Base-by-base conservation (phyloP, 1,140 invertebrate species). In the Drosophila pallidifrons region DNA sequence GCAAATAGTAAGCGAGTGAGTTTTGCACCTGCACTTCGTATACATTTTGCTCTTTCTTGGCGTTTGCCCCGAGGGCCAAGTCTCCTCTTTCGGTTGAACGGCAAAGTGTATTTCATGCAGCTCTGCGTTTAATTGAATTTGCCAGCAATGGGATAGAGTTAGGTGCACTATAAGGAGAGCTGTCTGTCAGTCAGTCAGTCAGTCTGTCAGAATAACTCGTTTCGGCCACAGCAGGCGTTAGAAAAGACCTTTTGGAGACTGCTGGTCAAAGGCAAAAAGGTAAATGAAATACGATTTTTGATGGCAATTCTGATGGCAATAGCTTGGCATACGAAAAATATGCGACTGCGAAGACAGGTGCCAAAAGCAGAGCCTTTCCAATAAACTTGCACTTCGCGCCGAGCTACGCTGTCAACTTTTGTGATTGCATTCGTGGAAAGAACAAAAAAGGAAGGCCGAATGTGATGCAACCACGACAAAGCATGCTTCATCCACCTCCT, bases 71-170 rank as follows among this genome's bases (percentile, higher is more conserved):
- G 20, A 25, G 28, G 30, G 32, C 57, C 41, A 74, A 47, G 43
- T 68, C 47, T 25, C 20, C 20, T 25, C 20, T 54, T 16, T 61
- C 55, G 65, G 30, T 69, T 47, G 13, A 32, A 35, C 15, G 54
- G 51, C 72, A 82, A 74, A 87, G 69, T 81, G 83, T 79, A 79
- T 87, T 87, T 87, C 82, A 87, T 87, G 82, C 72, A 82, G 82
- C 82, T 87, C 79, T 87, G 82, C 82, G 78, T 87, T 87, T 87
- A 87, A 87, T 87, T 87, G 82, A 87, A 86, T 87, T 87, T 76
- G 82, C 82, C 66, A 78, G 79, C 41, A 66, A 78, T 61, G 63
- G 78, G 60, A 54, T 13, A 32, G 13, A 11, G 28, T 5, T 7
- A 15, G 30, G 20, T 4, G 20, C 20, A 25, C 20, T 25, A n/a